Evolutionary conservation across 1,140 invertebrate genomes (phyloP).

Genomic region (Bactericera cockerelli): DNA sequence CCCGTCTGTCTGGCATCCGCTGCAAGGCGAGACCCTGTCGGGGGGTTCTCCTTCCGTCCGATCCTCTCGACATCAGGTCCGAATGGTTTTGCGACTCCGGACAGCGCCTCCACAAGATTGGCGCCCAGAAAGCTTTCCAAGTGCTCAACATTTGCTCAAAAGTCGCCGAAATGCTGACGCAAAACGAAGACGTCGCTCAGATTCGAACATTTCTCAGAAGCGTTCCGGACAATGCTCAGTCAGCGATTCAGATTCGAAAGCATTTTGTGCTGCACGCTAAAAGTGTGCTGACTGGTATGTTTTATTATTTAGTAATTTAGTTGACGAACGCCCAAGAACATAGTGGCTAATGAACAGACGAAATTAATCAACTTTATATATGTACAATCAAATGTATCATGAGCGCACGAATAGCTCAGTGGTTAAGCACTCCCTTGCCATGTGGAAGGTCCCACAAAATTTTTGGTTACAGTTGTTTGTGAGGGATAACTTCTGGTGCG

Average conservation of each 20-base stretch:
- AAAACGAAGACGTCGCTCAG: neutral
- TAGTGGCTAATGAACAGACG: no score
- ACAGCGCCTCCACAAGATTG: neutral
- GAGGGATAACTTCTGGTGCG: no score
- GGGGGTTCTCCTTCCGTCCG: slow-evolving; percentile 29
- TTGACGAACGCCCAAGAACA: no score
- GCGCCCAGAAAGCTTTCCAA: slow-evolving; percentile 3
- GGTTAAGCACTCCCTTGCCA: no score
- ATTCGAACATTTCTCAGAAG: neutral
- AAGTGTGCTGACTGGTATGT: neutral
- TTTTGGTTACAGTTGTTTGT: no score
- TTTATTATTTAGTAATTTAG: no score
- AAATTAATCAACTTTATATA: no score
- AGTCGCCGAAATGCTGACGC: neutral
- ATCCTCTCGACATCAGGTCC: slow-evolving; percentile 29
- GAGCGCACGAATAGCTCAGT: no score
- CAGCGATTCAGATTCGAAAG: neutral
- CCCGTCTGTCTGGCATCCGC: slow-evolving; percentile 32
- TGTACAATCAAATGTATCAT: no score
- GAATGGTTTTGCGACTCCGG: neutral
- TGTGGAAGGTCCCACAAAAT: no score
- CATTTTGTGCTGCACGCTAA: neutral
- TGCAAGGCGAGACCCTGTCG: slow-evolving; percentile 31
- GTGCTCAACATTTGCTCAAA: neutral
- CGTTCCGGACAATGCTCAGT: neutral